A percentile compares a stretch with the other conserved stretches of the same genome.
These are phyloP conservation scores for Ailuropoda melanoleuca DNA, from an alignment of 2,113 vertebrate genomes.

Conservation along the genomic window DNA sequence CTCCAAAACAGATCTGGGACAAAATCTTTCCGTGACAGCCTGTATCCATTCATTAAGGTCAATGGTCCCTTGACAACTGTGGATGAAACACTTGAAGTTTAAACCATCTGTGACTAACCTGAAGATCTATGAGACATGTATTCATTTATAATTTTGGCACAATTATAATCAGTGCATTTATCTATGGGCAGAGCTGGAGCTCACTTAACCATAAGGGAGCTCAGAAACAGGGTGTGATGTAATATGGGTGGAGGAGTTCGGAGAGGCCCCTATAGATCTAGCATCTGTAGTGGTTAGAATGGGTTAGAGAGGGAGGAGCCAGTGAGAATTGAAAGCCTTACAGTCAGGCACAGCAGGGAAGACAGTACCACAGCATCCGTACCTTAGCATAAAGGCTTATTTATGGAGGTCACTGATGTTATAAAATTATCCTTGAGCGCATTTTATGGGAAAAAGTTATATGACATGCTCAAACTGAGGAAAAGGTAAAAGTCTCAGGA, in stretches of 20 bases:
- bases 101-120: conserved; percentile 1
- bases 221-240: background rate
- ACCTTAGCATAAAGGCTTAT: background rate
- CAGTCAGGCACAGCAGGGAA: background rate
- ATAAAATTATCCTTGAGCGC: conserved; percentile 13
- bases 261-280: background rate
- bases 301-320: background rate
- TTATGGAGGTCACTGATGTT: background rate
- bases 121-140: background rate
- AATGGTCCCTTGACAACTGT: background rate
- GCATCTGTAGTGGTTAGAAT: background rate
- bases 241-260: background rate
- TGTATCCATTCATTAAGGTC: conserved; percentile 2
- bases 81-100: conserved; percentile 4
- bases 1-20: background rate
- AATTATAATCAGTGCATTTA: background rate
- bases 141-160: conserved; percentile 16
- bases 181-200: background rate
- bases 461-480: background rate
- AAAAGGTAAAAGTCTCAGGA: conserved; percentile 24
- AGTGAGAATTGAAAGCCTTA: background rate
- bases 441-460: background rate
- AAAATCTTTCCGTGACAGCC: background rate
- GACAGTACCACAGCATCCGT: background rate
- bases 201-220: background rate